These are phyloP conservation scores for Beroe forskalii DNA, from an alignment of 37 sponge, comb jelly and placozoan species.

Conservation along the genomic window DNA sequence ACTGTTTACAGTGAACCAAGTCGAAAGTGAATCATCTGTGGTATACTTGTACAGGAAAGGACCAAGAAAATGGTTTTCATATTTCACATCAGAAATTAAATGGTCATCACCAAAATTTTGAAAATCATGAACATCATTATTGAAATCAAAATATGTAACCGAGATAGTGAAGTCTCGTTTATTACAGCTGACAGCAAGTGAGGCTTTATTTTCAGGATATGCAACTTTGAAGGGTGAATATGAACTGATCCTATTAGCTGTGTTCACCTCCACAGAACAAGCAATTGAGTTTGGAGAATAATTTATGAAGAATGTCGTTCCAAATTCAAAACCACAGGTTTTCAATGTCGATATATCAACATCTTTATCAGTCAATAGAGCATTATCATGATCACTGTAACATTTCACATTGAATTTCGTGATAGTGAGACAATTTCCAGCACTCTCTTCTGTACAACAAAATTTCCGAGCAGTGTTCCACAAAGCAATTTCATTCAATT, in stretches of 20 bases:
- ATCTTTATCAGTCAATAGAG: background rate
- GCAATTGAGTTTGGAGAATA: background rate
- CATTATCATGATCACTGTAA: background rate
- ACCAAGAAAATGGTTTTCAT: background rate
- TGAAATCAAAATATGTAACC: conserved; percentile 36
- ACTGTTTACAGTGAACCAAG: conserved; percentile 41
- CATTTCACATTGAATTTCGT: conserved; percentile 22
- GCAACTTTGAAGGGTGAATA: background rate
- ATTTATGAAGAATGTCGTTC: background rate
- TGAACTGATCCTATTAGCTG: background rate
- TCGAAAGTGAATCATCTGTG: background rate
- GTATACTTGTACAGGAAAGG: background rate
- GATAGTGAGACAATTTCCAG: background rate
- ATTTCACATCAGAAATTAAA: background rate
- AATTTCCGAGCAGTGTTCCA: background rate
- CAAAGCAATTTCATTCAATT: background rate
- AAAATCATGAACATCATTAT: background rate
- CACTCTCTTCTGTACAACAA: background rate
- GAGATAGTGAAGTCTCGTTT: background rate
- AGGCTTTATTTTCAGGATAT: background rate
- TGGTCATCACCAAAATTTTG: conserved; percentile 30
- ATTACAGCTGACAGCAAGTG: background rate
- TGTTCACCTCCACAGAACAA: background rate
- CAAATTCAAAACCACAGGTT: conserved; percentile 4
- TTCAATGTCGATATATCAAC: background rate